Evolutionary conservation across 2,888 invertebrate species (phyloP).

Genomic region (Pteria penguin): DNA sequence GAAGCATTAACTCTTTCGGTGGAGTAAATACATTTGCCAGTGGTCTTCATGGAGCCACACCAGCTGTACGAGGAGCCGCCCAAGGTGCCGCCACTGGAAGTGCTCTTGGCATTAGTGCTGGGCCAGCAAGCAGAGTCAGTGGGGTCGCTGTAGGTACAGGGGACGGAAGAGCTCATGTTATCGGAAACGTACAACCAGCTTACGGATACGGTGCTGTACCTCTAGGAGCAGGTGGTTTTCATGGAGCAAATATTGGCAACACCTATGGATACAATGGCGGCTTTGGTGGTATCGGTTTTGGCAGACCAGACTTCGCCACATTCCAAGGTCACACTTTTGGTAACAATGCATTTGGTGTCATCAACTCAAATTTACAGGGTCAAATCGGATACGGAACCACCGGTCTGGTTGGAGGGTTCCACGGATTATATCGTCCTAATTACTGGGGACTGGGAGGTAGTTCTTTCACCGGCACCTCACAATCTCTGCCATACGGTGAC

Average conservation of each 20-base stretch:
- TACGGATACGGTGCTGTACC: not conserved
- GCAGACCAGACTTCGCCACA: not conserved
- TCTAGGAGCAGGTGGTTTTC: not conserved
- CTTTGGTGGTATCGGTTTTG: not conserved
- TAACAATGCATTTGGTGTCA: not conserved
- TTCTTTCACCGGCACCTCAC: not conserved
- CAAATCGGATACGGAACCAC: not conserved
- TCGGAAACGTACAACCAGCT: not conserved
- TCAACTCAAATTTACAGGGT: not conserved
- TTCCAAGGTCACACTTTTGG: not conserved
- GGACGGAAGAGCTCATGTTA: not conserved
- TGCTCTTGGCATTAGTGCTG: not conserved
- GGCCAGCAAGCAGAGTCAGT: not conserved
- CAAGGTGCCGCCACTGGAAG: not conserved
- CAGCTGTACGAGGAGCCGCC: not conserved
- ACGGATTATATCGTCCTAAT: too few species aligned
- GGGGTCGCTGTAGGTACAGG: not conserved
- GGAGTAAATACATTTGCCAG: not conserved
- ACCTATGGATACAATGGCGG: not conserved
- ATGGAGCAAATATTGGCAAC: not conserved
- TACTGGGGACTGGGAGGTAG: too few species aligned
- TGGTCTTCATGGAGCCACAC: not conserved
- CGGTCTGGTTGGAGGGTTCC: not conserved
- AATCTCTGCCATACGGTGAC: not conserved
- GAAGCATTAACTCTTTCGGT: not conserved